Conservation (phyloP, 2,113 vertebrate species). For the Zosterops hypoxanthus region DNA sequence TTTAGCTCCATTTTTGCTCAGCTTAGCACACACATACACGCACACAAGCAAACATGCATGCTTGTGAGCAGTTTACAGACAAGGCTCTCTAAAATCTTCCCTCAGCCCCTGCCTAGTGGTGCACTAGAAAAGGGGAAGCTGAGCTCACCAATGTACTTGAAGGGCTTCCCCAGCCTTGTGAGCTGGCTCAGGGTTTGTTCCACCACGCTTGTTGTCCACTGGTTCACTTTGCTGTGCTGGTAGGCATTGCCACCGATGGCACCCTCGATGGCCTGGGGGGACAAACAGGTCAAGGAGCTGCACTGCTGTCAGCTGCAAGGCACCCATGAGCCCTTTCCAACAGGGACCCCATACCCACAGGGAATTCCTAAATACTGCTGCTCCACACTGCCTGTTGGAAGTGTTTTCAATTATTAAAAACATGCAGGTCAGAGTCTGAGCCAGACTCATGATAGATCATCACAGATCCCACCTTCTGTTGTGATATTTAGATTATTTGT, state of each 20-base stretch:
- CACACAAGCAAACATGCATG: accelerated
- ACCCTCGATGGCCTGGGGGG: slow-evolving; percentile 82
- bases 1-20: not conserved
- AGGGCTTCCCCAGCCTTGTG: slow-evolving; percentile 92
- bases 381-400: not conserved
- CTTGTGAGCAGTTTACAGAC: not conserved
- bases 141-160: slow-evolving; percentile 91
- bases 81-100: not conserved
- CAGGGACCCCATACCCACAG: accelerated
- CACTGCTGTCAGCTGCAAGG: not conserved
- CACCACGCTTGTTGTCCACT: slow-evolving; percentile 89
- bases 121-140: not conserved
- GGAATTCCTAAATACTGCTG: not conserved
- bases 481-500: not conserved
- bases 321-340: not conserved
- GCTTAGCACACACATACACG: not conserved
- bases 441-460: not conserved
- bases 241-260: slow-evolving; percentile 90
- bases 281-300: not conserved
- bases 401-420: not conserved
- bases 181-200: slow-evolving; percentile 93
- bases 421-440: not conserved
- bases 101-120: not conserved
- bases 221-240: slow-evolving; percentile 90
- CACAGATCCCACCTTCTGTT: not conserved